phyloP scores from a whole-genome alignment of 53 echinoderm and acorn worm genomes.

The Astropecten irregularis region DNA sequence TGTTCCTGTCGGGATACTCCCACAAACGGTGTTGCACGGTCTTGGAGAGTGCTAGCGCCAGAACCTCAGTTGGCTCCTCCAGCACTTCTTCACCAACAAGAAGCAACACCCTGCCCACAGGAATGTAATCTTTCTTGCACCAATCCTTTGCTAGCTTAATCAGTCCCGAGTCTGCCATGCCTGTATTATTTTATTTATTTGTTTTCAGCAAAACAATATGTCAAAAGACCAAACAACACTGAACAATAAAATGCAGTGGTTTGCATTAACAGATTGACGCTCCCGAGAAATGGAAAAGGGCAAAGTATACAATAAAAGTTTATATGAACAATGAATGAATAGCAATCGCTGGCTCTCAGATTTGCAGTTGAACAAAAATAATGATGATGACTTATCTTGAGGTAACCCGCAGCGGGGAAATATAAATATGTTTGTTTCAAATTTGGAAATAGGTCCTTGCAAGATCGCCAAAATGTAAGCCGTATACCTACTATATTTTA shows the following conservation, averaged over 20 bases:
- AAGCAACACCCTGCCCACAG: too few relatives aligned
- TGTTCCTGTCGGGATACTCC: too few relatives aligned
- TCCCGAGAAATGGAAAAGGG: not conserved
- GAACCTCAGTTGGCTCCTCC: too few relatives aligned
- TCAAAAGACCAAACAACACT: not conserved
- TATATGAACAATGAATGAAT: not conserved
- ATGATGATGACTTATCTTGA: too few relatives aligned
- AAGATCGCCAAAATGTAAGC: too few relatives aligned
- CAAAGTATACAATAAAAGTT: not conserved
- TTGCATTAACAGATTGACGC: not conserved
- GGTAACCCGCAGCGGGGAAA: too few relatives aligned
- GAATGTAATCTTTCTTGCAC: not conserved
- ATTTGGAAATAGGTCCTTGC: too few relatives aligned
- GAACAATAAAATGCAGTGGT: not conserved
- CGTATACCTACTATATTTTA: too few relatives aligned
- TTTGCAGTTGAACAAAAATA: not conserved
- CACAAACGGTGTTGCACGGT: too few relatives aligned
- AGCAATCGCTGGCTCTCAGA: not conserved
- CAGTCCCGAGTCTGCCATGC: constrained; percentile 20
- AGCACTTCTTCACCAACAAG: too few relatives aligned
- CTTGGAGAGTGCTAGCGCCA: too few relatives aligned
- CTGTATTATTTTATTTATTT: not conserved
- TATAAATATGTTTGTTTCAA: too few relatives aligned
- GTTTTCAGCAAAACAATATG: not conserved
- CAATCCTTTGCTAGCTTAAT: constrained; percentile 20